Evolutionary conservation across 2,888 invertebrate genomes (phyloP).

Genomic region (Petrolisthes manimaculis): DNA sequence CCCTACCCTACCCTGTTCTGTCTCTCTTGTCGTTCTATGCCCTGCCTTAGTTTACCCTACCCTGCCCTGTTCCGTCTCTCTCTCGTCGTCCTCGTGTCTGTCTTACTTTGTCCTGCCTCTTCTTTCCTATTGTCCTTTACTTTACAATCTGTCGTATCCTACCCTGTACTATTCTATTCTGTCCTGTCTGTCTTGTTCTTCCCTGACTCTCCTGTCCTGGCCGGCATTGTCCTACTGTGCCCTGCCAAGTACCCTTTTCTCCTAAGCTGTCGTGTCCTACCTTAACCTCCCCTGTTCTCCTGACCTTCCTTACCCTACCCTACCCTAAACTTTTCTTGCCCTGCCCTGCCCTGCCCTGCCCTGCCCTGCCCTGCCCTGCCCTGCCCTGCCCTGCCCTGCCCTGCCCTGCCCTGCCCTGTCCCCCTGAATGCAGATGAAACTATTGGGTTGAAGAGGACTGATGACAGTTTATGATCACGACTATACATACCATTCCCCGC

Average conservation of each 20-base stretch:
- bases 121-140: neutral
- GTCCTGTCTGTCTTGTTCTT: neutral
- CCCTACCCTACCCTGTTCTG: neutral
- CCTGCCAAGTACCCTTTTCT: too few relatives aligned
- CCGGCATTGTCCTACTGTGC: neutral
- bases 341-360: neutral
- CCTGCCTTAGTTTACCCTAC: too few relatives aligned
- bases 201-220: neutral
- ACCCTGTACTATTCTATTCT: neutral
- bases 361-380: too few relatives aligned
- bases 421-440: too few relatives aligned
- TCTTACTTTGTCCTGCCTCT: neutral
- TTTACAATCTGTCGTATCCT: neutral
- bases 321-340: neutral
- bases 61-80: too few relatives aligned
- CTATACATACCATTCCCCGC: too few relatives aligned
- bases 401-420: neutral
- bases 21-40: neutral
- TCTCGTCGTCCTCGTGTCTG: neutral
- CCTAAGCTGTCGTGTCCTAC: too few relatives aligned
- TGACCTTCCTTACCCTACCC: neutral
- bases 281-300: neutral
- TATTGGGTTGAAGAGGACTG: too few relatives aligned
- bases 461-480: too few relatives aligned
- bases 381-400: too few relatives aligned